Conservation (phyloP, 1,140 invertebrate genomes). For the Proales similis region DNA sequence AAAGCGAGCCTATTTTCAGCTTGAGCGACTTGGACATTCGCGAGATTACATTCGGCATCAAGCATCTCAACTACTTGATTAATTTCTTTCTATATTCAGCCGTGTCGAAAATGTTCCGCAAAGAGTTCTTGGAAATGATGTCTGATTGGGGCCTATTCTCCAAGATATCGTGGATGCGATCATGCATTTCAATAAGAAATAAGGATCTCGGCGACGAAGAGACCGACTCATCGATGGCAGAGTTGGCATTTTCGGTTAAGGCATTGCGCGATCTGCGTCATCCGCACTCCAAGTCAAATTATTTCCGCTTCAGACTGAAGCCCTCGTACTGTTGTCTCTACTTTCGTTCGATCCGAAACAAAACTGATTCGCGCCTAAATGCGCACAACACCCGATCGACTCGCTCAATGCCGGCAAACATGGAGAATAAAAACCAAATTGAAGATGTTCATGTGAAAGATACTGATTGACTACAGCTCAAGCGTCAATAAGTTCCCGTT, state of each 20-base stretch:
- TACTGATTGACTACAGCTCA: too few species aligned
- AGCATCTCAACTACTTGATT: slow-evolving; percentile 34
- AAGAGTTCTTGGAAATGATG: slow-evolving; percentile 18
- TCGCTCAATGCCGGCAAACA: too few species aligned
- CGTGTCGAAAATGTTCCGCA: slow-evolving; percentile 18
- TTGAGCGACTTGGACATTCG: neutral
- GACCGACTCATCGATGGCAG: slow-evolving; percentile 16
- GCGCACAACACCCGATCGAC: too few species aligned
- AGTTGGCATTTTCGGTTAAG: slow-evolving; percentile 18
- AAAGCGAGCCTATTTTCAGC: neutral
- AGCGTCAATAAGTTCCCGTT: too few species aligned
- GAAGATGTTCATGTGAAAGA: too few species aligned
- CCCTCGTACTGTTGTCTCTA: too few species aligned
- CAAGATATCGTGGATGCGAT: neutral
- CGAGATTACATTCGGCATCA: slow-evolving; percentile 18
- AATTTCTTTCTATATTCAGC: slow-evolving; percentile 37
- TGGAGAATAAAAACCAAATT: too few species aligned
- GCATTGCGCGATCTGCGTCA: too few species aligned
- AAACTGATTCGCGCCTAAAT: too few species aligned
- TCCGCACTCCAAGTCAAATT: too few species aligned
- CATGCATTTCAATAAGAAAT: neutral
- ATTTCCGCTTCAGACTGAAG: slow-evolving; percentile 30
- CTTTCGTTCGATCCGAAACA: too few species aligned
- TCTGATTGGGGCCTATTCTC: slow-evolving; percentile 11
- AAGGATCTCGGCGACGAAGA: neutral